A percentile compares a stretch with the other conserved stretches of the same genome.
Evolutionary conservation across 2,888 invertebrate genomes (phyloP).

Genomic region (Mesorhabditis spiculigera): DNA sequence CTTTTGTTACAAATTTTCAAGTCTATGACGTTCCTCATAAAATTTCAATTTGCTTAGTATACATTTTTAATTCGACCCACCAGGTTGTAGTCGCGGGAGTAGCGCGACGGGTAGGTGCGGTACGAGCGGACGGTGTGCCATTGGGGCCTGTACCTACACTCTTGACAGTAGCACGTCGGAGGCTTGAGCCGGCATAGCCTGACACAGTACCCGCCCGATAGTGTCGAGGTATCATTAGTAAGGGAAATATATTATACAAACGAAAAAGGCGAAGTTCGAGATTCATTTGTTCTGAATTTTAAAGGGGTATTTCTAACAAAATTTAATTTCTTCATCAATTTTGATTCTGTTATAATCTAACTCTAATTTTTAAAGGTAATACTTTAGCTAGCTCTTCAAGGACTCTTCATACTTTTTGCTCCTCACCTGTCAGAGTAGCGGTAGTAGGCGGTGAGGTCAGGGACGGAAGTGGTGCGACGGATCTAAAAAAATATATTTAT

Average conservation of each 20-base stretch:
- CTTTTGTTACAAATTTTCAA: too few relatives aligned
- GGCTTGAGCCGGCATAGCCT: neutral
- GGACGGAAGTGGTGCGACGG: constrained; percentile 40
- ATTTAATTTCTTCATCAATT: too few relatives aligned
- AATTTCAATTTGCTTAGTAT: neutral
- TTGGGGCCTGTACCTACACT: constrained; percentile 40
- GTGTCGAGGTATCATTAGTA: too few relatives aligned
- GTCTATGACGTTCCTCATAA: too few relatives aligned
- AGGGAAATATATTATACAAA: too few relatives aligned
- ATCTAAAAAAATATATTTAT: constrained; percentile 19
- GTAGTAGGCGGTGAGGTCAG: constrained; percentile 41
- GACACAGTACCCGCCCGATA: too few relatives aligned
- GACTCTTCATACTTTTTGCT: neutral
- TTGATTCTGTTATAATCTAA: too few relatives aligned
- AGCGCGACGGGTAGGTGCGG: constrained; percentile 41
- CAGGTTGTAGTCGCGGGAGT: constrained; percentile 43
- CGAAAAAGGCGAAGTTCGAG: too few relatives aligned
- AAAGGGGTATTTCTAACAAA: too few relatives aligned
- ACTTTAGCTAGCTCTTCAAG: too few relatives aligned
- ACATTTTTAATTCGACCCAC: constrained; percentile 13
- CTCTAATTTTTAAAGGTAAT: too few relatives aligned
- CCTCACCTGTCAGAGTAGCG: constrained; percentile 25
- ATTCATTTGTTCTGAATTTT: too few relatives aligned
- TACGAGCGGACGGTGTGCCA: constrained; percentile 37
- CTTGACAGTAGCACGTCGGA: constrained; percentile 2